A percentile compares a stretch with the other conserved stretches of the same genome.
These are phyloP conservation scores for Potorous gilbertii DNA, from an alignment of 2,797 vertebrate genomes.

Conservation along the genomic window DNA sequence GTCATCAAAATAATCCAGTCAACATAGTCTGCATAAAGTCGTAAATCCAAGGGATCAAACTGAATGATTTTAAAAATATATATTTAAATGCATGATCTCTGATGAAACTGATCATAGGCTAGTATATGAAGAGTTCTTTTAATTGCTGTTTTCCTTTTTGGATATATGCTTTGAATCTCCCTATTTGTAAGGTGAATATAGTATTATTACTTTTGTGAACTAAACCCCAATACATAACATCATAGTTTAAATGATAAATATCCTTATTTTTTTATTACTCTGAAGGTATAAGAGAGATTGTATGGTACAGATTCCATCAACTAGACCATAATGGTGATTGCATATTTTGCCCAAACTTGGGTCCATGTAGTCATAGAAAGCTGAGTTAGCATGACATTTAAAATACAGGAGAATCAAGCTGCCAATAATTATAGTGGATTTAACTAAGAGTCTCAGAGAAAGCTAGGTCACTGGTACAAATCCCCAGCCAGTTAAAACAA, in stretches of 20 bases:
- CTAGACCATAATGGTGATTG: background rate
- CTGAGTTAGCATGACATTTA: conserved; percentile 13
- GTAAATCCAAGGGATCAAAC: background rate
- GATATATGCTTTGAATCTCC: background rate
- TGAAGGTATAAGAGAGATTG: background rate
- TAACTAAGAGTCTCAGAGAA: conserved; percentile 21
- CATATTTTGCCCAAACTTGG: background rate
- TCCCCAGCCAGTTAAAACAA: conserved; percentile 57
- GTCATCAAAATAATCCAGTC: background rate
- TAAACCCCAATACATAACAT: background rate
- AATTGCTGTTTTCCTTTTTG: background rate
- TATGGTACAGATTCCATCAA: background rate
- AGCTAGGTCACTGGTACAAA: conserved; percentile 45
- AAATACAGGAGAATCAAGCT: conserved; percentile 27
- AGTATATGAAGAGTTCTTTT: background rate
- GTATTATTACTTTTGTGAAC: background rate
- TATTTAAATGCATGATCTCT: background rate
- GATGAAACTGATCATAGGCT: background rate
- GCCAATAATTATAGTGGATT: background rate
- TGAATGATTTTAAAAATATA: background rate
- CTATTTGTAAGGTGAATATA: background rate
- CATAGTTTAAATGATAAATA: background rate
- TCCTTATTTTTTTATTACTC: conserved; percentile 1
- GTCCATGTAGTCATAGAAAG: background rate
- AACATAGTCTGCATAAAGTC: background rate